Percentiles rank a stretch among this genome's conserved stretches.
phyloP scores from a whole-genome alignment of 2,113 vertebrate genomes.

The Ailurus styani region DNA sequence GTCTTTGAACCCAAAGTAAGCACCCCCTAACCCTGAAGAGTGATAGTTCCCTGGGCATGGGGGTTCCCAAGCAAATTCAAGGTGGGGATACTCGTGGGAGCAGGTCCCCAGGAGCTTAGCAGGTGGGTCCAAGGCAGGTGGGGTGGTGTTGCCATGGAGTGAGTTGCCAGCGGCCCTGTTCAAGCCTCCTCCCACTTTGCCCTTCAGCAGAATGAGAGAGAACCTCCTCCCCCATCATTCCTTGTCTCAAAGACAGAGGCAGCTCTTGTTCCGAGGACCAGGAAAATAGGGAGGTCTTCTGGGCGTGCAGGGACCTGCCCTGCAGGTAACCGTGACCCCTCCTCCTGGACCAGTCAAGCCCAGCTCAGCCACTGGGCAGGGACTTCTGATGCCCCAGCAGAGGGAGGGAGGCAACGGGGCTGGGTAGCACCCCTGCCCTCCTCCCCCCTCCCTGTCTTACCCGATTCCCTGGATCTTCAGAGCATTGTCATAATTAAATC shows the following conservation, averaged over 20 bases:
- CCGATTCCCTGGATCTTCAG: not conserved
- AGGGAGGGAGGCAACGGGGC: not conserved
- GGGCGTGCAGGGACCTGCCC: not conserved
- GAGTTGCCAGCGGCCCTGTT: not conserved
- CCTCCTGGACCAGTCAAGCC: not conserved
- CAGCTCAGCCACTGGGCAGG: not conserved
- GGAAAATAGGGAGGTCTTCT: not conserved
- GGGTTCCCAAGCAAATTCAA: not conserved
- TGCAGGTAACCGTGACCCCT: not conserved
- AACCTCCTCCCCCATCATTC: not conserved
- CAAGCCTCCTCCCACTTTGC: not conserved
- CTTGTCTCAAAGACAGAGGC: not conserved
- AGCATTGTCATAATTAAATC: not conserved
- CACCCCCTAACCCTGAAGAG: fast-evolving
- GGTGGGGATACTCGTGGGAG: not conserved
- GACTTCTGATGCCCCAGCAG: not conserved
- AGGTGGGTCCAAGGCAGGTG: not conserved
- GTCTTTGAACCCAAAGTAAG: not conserved
- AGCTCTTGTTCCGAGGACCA: not conserved
- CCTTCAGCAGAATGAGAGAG: not conserved
- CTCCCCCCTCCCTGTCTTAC: no score
- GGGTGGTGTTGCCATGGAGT: not conserved
- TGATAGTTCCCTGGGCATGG: not conserved
- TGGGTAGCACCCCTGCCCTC: fast-evolving
- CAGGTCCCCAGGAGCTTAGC: not conserved